These are phyloP conservation scores for Phrynocephalus forsythii DNA, from an alignment of 2,797 vertebrate genomes.

Conservation along the genomic window DNA sequence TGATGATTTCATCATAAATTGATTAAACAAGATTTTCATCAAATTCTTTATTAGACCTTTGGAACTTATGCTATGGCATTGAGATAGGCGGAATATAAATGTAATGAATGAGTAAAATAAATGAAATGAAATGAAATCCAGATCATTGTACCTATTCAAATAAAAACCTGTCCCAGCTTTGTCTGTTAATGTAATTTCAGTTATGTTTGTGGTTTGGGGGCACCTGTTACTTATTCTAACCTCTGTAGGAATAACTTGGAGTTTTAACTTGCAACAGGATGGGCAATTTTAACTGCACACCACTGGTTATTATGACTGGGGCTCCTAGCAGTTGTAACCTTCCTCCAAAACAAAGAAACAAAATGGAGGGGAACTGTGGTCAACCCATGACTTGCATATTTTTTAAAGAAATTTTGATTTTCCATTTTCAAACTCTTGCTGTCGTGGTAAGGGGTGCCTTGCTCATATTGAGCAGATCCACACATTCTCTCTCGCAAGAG, in stretches of 20 bases:
- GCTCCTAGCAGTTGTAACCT: too few relatives aligned
- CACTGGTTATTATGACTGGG: too few relatives aligned
- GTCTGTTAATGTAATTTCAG: background rate
- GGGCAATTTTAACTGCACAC: background rate
- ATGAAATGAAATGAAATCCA: background rate
- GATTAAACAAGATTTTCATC: conserved; percentile 8
- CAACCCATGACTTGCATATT: background rate
- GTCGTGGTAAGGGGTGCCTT: background rate
- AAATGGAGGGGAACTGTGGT: too few relatives aligned
- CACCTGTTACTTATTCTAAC: background rate
- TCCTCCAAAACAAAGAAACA: too few relatives aligned
- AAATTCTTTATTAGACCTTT: background rate
- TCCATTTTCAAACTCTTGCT: background rate
- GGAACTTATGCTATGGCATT: background rate
- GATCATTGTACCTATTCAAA: background rate
- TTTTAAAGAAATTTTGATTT: background rate
- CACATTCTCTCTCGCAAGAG: background rate
- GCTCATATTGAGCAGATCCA: background rate
- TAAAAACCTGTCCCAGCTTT: background rate
- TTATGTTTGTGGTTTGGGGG: background rate
- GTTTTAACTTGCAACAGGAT: background rate
- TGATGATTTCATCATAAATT: conserved; percentile 7
- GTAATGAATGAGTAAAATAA: too few relatives aligned
- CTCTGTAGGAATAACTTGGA: background rate
- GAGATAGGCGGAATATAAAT: too few relatives aligned